These are phyloP conservation scores for Pithys albifrons DNA, from an alignment of 2,113 vertebrate species.

Conservation along the genomic window DNA sequence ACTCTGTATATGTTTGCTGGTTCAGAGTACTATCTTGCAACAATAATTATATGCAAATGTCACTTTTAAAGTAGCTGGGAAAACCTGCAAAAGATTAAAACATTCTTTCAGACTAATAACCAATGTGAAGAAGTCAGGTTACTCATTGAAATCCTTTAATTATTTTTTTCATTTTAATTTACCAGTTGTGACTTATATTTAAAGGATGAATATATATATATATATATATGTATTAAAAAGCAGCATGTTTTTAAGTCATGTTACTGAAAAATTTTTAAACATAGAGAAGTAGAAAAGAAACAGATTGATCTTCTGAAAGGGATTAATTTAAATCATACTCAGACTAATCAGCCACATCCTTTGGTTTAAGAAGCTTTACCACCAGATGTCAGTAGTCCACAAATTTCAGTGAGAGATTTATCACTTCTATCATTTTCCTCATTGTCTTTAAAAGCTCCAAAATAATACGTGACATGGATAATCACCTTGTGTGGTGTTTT, in stretches of 20 bases:
- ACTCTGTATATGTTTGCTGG: neutral
- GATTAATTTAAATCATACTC: neutral
- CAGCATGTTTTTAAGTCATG: neutral
- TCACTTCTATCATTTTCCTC: conserved; percentile 37
- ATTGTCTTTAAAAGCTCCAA: neutral
- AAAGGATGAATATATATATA: neutral
- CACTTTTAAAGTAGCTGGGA: neutral
- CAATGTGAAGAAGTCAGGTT: neutral
- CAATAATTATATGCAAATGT: neutral
- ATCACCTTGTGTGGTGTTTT: neutral
- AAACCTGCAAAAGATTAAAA: neutral
- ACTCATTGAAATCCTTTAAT: neutral
- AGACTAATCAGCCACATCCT: neutral
- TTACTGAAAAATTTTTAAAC: neutral
- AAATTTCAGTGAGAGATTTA: neutral
- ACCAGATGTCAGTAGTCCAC: conserved; percentile 64
- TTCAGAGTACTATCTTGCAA: neutral
- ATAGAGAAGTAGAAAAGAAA: neutral
- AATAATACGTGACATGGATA: neutral
- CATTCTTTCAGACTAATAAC: neutral
- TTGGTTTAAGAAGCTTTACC: neutral
- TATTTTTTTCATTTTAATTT: neutral
- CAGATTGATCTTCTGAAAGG: neutral
- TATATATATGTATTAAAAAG: neutral
- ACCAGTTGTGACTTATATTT: neutral